Conservation (phyloP, 2,113 vertebrate genomes). For the Tachysurus fulvidraco region DNA sequence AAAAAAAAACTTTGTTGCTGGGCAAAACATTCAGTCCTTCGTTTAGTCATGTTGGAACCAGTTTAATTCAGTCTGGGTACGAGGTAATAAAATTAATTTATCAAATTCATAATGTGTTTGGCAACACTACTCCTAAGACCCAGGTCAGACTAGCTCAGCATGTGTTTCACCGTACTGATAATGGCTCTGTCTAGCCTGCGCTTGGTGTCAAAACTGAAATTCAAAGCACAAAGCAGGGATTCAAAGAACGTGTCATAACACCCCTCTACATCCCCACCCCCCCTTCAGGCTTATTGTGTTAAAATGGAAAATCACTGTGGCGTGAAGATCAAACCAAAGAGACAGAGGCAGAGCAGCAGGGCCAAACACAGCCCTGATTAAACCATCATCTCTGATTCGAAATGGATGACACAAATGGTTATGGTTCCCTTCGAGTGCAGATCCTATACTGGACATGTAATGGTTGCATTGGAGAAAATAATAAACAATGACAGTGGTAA, state of each 20-base stretch:
- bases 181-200: constrained; percentile 43
- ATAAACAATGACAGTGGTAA: constrained; percentile 54
- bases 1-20: background rate
- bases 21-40: background rate
- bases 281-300: constrained; percentile 61
- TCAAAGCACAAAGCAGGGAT: constrained; percentile 58
- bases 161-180: constrained; percentile 7
- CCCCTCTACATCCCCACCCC: constrained; percentile 47
- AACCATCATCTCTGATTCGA: constrained; percentile 78
- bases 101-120: constrained; percentile 44
- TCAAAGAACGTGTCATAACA: constrained; percentile 66
- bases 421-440: constrained; percentile 64
- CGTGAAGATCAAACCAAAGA: constrained; percentile 76
- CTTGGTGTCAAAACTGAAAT: constrained; percentile 53
- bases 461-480: constrained; percentile 46
- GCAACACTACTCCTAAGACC: constrained; percentile 47
- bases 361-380: constrained; percentile 77
- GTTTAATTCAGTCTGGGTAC: constrained; percentile 23
- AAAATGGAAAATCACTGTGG: constrained; percentile 70
- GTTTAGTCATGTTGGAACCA: background rate
- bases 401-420: constrained; percentile 67
- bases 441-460: constrained; percentile 48
- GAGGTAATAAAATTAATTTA: constrained; percentile 56
- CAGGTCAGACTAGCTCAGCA: constrained; percentile 43
- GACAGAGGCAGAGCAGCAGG: constrained; percentile 62